These are phyloP conservation scores for Phorcus lineatus DNA, from an alignment of 2,888 invertebrate genomes.

Conservation along the genomic window DNA sequence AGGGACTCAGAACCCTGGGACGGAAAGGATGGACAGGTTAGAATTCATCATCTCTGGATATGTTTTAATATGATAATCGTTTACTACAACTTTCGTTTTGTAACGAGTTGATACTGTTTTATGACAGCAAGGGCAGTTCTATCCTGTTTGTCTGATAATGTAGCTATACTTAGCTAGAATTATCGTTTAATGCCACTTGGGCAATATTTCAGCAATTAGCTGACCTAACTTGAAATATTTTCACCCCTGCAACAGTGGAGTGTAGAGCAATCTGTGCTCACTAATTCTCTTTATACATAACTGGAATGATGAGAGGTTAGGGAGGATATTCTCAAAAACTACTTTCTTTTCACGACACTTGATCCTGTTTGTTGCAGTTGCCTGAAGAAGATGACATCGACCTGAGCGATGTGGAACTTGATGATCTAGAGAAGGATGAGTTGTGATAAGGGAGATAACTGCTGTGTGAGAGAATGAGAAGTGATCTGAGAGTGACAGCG, in stretches of 20 bases:
- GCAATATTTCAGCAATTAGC: too few relatives aligned
- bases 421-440: slow-evolving; percentile 70
- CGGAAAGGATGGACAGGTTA: slow-evolving; percentile 90
- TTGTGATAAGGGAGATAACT: slow-evolving; percentile 36
- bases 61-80: not conserved
- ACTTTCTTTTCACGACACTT: not conserved
- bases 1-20: slow-evolving; percentile 88
- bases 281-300: too few relatives aligned
- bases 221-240: too few relatives aligned
- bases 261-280: too few relatives aligned
- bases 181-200: too few relatives aligned
- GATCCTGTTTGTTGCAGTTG: slow-evolving; percentile 57
- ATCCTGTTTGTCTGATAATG: too few relatives aligned
- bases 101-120: not conserved
- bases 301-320: too few relatives aligned
- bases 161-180: too few relatives aligned
- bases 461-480: not conserved
- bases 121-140: too few relatives aligned
- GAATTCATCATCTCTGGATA: not conserved
- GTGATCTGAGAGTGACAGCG: too few relatives aligned
- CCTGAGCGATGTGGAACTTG: slow-evolving; percentile 90
- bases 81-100: not conserved
- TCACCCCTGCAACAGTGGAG: too few relatives aligned
- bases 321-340: too few relatives aligned
- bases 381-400: slow-evolving; percentile 88